Base-by-base conservation (phyloP, 2,888 invertebrate genomes). In the Octonoba sinensis region DNA sequence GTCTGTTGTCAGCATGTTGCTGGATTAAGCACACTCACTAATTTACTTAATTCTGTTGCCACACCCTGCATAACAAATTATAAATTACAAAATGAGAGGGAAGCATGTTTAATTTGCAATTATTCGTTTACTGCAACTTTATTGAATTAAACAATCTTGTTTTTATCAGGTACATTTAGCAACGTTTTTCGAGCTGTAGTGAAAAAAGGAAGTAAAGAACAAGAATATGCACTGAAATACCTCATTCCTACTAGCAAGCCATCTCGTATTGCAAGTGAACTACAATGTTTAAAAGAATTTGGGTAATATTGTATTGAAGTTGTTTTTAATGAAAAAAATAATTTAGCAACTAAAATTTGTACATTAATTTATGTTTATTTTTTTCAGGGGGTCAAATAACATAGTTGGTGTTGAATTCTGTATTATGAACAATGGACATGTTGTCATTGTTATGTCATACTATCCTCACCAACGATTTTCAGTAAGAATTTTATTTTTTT, bases 361-460 rank as follows among this genome's bases (percentile, higher is more conserved):
- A 12, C 1, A 18, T 12, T 56, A 8, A 20, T 8, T 56, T 4
- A 4, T 56, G 56, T 11, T 20, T 3, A 12, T 20, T 20, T 8
- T 56, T 20, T 13, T 56, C 8, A 94, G 96, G 1, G 96, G 96
- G 22, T 90, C 90, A 79, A 92, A 94, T 87, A 93, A 96, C 90
- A 93, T 96, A 18, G 94, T 94, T 86, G 94, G 94, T 69, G 91
- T 96, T 79, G 92, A 94, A 85, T 89, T 94, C 84, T 95, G 95
- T 87, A 89, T 96, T 65, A 91, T 95, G 71, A 91, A 93, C 86
- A 90, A 91, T 84, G 94, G 95, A 86, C 93, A 94, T 77, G 93
- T 95, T 83, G 94, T 94, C 70, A 94, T 96, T 88, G 92, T 96
- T 66, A 96, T 96, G 96, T 95, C 96, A 3, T 95, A 93, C 87